Base-by-base conservation (phyloP, 1,140 invertebrate species). In the Conopomorpha cramerella region DNA sequence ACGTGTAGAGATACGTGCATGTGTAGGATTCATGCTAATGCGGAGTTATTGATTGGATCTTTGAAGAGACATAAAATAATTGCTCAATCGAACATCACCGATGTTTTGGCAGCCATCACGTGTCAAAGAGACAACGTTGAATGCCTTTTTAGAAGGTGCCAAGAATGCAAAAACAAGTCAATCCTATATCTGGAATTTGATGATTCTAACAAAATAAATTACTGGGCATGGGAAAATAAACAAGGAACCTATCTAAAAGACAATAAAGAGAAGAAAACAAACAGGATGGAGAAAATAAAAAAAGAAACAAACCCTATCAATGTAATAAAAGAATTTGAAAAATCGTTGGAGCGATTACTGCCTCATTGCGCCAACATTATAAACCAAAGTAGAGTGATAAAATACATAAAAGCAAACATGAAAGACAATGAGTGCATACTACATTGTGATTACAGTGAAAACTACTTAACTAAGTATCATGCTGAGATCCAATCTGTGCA, bases 21-120 rank as follows among this genome's bases (percentile, higher is more conserved):
- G 11, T 38, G 36, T 27, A 6, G 17, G 6, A 31, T 25, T 11
- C 35, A 37, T 13, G 27, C n/a, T 2, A 37, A 37, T 15, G 13
- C 30, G 15, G 11, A 36, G 3, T 14, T 36, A 2, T 1, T 18
- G 2, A 8, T 29, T 4, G 2, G 1, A 7, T 10, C 35, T 18
- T 13, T 36, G 2, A 29, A 26, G 2, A 17, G 11, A 30, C 2
- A 8, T 11, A 1, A 18, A 6, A 17, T 36, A n/a, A 18, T 36
- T 11, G 13, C 3, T n/a, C n/a, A n/a, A n/a, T n/a, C n/a, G n/a
- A n/a, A n/a, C n/a, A n/a, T n/a, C n/a, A n/a, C n/a, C n/a, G n/a
- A n/a, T n/a, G n/a, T n/a, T n/a, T n/a, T n/a, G n/a, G n/a, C n/a
- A n/a, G n/a, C n/a, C n/a, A n/a, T n/a, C n/a, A n/a, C n/a, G n/a